Evolutionary conservation across 2,888 invertebrate genomes (phyloP).

Genomic region (Liodrosophila aerea): DNA sequence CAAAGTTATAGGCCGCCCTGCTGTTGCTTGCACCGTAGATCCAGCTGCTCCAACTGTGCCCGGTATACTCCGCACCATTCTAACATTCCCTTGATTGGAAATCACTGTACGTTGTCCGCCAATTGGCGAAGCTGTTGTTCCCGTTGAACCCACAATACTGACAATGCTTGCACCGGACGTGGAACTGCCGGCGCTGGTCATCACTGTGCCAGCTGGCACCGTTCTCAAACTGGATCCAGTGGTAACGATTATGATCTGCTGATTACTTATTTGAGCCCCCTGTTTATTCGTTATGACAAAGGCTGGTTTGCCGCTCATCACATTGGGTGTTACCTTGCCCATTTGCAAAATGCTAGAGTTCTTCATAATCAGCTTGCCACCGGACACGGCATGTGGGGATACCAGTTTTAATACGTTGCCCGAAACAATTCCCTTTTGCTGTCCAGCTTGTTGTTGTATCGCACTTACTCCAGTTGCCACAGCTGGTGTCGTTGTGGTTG

Average conservation of each 20-base stretch:
- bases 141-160: slow-evolving; percentile 78
- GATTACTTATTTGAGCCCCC: slow-evolving; percentile 81
- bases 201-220: slow-evolving; percentile 86
- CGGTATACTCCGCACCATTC: slow-evolving; percentile 82
- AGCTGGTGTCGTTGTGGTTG: slow-evolving; percentile 15
- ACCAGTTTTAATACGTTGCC: slow-evolving; percentile 86
- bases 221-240: slow-evolving; percentile 87
- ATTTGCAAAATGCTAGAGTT: slow-evolving; percentile 92
- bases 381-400: slow-evolving; percentile 83
- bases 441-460: slow-evolving; percentile 7
- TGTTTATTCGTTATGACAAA: slow-evolving; percentile 83
- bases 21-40: slow-evolving; percentile 76
- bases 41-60: slow-evolving; percentile 76
- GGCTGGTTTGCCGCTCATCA: slow-evolving; percentile 82
- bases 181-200: slow-evolving; percentile 84
- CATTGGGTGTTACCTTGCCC: slow-evolving; percentile 88
- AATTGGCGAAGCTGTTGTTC: slow-evolving; percentile 82
- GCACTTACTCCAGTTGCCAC: slow-evolving; percentile 10
- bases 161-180: slow-evolving; percentile 79
- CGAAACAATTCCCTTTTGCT: slow-evolving; percentile 79
- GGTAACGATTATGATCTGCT: slow-evolving; percentile 90
- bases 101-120: slow-evolving; percentile 71
- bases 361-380: slow-evolving; percentile 87
- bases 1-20: slow-evolving; percentile 88
- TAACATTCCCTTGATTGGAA: slow-evolving; percentile 83